Conservation (phyloP, 2,113 vertebrate species). For the Dipodomys merriami region DNA sequence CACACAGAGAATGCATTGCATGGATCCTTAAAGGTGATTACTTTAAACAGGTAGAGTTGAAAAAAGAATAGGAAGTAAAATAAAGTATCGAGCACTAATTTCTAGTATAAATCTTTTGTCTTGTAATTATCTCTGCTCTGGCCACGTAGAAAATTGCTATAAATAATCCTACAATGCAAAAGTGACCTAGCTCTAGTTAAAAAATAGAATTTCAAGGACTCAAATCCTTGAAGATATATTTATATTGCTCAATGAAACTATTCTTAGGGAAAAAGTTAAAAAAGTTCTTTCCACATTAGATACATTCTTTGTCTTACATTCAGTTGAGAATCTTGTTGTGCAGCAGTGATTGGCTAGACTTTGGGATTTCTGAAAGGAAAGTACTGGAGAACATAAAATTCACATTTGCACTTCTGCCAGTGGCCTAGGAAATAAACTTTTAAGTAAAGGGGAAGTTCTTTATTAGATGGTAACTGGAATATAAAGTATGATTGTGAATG, state of each 20-base stretch:
- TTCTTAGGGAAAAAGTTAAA: not conserved
- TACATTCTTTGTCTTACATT: not conserved
- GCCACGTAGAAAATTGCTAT: not conserved
- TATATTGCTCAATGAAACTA: not conserved
- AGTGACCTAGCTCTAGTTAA: conserved; percentile 30
- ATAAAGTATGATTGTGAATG: not conserved
- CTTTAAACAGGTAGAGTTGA: conserved; percentile 37
- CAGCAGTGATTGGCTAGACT: not conserved
- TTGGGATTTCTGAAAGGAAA: conserved; percentile 20
- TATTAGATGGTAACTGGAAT: not conserved
- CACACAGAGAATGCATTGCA: not conserved
- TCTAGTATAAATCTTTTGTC: conserved; percentile 1
- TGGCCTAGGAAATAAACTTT: conserved; percentile 7
- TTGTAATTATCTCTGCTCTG: conserved; percentile 24
- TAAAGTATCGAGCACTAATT: not conserved
- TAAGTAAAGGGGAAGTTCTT: fast-evolving
- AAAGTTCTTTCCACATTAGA: not conserved
- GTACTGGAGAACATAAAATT: not conserved
- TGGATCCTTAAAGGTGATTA: conserved; percentile 6
- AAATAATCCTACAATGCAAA: conserved; percentile 29
- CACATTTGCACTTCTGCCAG: not conserved
- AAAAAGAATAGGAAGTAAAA: not conserved
- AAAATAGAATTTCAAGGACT: not conserved
- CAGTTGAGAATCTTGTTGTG: not conserved
- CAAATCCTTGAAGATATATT: conserved; percentile 48